phyloP scores from a whole-genome alignment of 92 coral and sea anemone genomes.

The Paramuricea clavata region DNA sequence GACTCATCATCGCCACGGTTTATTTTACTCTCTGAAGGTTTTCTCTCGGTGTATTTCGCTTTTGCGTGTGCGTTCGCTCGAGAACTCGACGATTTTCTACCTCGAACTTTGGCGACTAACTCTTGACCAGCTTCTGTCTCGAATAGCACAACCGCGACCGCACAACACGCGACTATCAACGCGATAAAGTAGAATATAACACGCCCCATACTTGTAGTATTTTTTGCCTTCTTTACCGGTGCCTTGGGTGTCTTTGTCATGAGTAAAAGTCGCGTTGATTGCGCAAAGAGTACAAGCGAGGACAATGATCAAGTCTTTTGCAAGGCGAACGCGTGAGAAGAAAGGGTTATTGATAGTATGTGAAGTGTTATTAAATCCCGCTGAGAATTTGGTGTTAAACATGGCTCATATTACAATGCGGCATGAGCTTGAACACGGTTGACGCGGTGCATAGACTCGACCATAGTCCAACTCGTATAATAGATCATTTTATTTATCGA shows the following conservation, averaged over 20 bases:
- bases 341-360: slow-evolving; percentile 29
- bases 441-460: too few relatives aligned
- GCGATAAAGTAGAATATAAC: slow-evolving; percentile 33
- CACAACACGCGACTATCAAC: slow-evolving; percentile 31
- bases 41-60: background rate
- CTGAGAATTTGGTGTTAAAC: background rate
- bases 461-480: too few relatives aligned
- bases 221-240: background rate
- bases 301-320: slow-evolving; percentile 8
- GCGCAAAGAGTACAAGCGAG: background rate
- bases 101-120: slow-evolving; percentile 38
- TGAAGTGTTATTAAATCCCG: background rate
- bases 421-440: too few relatives aligned
- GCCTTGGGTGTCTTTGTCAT: slow-evolving; percentile 7
- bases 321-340: background rate
- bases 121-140: slow-evolving; percentile 41
- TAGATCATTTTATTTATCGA: too few relatives aligned
- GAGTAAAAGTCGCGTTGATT: background rate
- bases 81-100: background rate
- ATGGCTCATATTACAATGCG: background rate
- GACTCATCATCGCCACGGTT: background rate
- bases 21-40: background rate
- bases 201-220: slow-evolving; percentile 30
- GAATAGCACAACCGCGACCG: slow-evolving; percentile 44
- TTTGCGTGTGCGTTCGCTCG: background rate